Evolutionary conservation across 2,888 invertebrate species (phyloP).

Genomic region (Aphrophora alni): DNA sequence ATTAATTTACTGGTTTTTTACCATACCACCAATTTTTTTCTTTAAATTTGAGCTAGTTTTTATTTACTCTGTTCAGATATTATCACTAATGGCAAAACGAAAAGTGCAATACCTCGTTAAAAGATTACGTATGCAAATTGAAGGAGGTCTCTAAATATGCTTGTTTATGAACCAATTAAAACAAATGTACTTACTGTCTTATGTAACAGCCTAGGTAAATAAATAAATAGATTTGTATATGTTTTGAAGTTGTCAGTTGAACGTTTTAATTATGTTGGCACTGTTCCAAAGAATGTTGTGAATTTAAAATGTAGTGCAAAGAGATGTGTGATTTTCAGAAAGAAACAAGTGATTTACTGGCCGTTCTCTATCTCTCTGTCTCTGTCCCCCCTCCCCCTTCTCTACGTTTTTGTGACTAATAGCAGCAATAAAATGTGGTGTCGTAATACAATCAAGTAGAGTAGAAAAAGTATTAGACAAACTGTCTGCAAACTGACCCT

Average conservation of each 20-base stretch:
- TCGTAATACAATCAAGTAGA: background rate
- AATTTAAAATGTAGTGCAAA: background rate
- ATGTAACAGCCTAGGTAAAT: background rate
- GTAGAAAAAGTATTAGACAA: background rate
- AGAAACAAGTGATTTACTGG: slow-evolving; percentile 5
- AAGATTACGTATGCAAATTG: no score
- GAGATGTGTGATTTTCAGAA: slow-evolving; percentile 9
- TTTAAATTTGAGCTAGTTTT: no score
- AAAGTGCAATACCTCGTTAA: no score
- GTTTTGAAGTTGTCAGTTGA: slow-evolving; percentile 4
- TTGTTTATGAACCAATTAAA: no score
- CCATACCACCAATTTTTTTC: no score
- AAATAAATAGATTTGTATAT: slow-evolving; percentile 2
- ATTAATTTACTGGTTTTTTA: no score
- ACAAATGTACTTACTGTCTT: no score
- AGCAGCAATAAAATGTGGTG: background rate
- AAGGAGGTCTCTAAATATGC: no score
- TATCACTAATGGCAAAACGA: no score
- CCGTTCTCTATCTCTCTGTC: slow-evolving; percentile 18
- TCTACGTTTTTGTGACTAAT: slow-evolving; percentile 15
- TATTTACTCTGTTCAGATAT: no score
- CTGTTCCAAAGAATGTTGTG: slow-evolving; percentile 2
- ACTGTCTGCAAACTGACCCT: background rate
- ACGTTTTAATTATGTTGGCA: background rate
- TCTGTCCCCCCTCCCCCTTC: slow-evolving; percentile 10